A percentile compares a stretch with the other conserved stretches of the same genome.
Evolutionary conservation across 2,113 vertebrate species (phyloP).

Genomic region (Spermophilus dauricus): DNA sequence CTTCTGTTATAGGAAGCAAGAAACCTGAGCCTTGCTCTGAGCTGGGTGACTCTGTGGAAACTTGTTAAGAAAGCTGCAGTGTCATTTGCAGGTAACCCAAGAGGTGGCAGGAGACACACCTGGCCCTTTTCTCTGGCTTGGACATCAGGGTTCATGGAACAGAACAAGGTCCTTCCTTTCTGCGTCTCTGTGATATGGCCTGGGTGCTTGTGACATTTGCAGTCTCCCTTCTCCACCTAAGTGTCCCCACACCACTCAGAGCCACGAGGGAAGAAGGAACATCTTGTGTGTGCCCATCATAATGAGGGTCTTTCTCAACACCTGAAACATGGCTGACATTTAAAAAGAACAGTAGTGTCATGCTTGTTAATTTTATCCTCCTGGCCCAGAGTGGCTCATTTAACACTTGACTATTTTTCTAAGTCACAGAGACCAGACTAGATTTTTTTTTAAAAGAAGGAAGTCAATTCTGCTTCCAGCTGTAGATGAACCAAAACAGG

Average conservation of each 20-base stretch:
- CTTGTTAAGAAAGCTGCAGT: not conserved
- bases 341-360: not conserved
- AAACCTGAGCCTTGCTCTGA: not conserved
- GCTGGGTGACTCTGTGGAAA: not conserved
- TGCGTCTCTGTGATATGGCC: not conserved
- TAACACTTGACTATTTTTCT: constrained; percentile 1
- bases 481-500: not conserved
- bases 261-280: not conserved
- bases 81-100: not conserved
- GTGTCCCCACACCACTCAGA: not conserved
- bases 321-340: not conserved
- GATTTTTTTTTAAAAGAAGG: constrained; percentile 1
- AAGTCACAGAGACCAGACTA: not conserved
- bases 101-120: not conserved
- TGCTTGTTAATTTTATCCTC: constrained; percentile 33
- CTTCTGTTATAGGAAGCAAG: constrained; percentile 11
- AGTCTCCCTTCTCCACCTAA: not conserved
- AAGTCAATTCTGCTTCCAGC: not conserved
- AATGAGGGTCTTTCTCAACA: not conserved
- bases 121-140: not conserved
- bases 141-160: not conserved
- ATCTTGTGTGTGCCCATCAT: not conserved
- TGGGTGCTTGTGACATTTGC: not conserved
- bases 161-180: not conserved
- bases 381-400: not conserved